Conservation (phyloP, 2,113 vertebrate genomes). For the Amblyopsis rosae region DNA sequence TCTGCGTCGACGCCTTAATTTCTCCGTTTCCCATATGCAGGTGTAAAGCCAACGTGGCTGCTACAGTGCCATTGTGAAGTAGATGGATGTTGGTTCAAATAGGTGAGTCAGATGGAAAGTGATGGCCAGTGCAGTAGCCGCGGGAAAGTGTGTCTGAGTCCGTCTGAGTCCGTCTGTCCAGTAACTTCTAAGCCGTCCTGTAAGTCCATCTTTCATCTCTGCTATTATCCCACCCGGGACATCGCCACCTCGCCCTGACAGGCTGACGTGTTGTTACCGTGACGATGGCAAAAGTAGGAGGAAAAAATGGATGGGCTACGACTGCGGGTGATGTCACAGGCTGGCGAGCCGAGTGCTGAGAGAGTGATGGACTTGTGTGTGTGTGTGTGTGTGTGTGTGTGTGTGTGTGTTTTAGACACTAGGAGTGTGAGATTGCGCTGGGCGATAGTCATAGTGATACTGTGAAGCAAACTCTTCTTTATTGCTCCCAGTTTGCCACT, state of each 20-base stretch:
- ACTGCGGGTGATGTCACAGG: conserved; percentile 36
- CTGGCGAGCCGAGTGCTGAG: conserved; percentile 27
- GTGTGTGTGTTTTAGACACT: background rate
- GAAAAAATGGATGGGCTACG: conserved; percentile 52
- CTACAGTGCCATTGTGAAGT: too few species aligned
- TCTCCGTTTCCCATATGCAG: background rate
- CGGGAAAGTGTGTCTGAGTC: conserved; percentile 26
- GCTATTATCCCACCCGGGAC: conserved; percentile 38
- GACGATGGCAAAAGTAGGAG: conserved; percentile 3
- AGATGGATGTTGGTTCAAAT: too few species aligned
- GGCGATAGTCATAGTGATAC: conserved; percentile 38
- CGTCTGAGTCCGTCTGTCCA: conserved; percentile 39
- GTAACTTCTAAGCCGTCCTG: conserved; percentile 41
- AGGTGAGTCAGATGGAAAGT: conserved; percentile 11
- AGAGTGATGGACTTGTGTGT: conserved; percentile 27
- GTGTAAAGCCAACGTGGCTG: background rate
- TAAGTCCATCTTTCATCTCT: conserved; percentile 38
- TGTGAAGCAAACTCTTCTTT: conserved; percentile 43
- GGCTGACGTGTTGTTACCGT: conserved; percentile 26
- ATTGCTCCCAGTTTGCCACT: conserved; percentile 44
- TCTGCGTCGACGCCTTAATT: background rate
- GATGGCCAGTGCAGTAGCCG: conserved; percentile 6
- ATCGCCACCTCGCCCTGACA: conserved; percentile 36
- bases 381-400: conserved; percentile 1
- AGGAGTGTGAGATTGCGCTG: background rate